These are phyloP conservation scores for Phoxinus phoxinus DNA, from an alignment of 2,113 vertebrate species.

Conservation along the genomic window DNA sequence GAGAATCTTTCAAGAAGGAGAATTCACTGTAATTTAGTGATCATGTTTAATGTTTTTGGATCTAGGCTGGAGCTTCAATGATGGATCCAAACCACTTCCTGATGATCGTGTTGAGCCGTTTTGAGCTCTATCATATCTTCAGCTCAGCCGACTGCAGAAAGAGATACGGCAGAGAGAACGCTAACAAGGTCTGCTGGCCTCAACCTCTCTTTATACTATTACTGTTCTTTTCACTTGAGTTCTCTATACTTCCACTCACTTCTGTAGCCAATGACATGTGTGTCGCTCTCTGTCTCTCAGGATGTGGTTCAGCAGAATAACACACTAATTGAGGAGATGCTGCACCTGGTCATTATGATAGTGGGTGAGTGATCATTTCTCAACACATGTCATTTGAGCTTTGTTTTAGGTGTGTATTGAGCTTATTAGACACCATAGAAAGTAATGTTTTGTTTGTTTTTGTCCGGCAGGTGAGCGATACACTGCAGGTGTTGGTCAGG, in stretches of 20 bases:
- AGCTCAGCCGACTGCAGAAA: constrained; percentile 90
- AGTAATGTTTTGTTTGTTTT: neutral
- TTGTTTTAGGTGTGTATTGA: constrained; percentile 63
- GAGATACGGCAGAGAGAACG: constrained; percentile 84
- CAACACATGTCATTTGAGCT: neutral
- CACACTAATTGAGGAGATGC: constrained; percentile 98
- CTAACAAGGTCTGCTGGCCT: constrained; percentile 84
- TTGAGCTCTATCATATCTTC: constrained; percentile 95
- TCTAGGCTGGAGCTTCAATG: constrained; percentile 94
- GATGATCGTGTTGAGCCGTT: constrained; percentile 95
- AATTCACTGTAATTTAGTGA: no score
- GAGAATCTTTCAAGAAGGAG: no score
- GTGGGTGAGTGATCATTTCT: constrained; percentile 81
- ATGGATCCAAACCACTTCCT: constrained; percentile 99
- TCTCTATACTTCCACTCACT: neutral
- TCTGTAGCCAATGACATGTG: neutral
- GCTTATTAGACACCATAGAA: neutral
- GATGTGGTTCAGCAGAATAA: constrained; percentile 96
- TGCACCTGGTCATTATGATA: constrained; percentile 96
- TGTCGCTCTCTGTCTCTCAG: constrained; percentile 66
- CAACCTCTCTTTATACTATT: neutral
- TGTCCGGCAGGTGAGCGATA: constrained; percentile 88
- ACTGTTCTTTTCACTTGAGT: neutral
- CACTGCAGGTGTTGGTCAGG: constrained; percentile 87
- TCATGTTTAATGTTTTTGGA: constrained; percentile 40